Evolutionary conservation across 2,113 vertebrate species (phyloP).

Genomic region (Phyllostomus hastatus): DNA sequence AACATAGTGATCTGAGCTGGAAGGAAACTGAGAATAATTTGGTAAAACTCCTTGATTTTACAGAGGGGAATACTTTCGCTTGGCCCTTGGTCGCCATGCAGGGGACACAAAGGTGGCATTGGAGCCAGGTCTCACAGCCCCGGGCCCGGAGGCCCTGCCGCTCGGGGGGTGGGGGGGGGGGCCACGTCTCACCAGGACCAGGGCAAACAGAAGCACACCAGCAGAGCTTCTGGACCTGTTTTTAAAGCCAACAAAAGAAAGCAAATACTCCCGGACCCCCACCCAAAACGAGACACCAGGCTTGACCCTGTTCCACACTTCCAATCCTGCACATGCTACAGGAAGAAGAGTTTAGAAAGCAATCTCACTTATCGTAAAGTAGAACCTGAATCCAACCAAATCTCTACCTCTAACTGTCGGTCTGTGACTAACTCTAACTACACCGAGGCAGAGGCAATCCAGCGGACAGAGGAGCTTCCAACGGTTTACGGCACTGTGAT

Average conservation of each 20-base stretch:
- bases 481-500: neutral
- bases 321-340: neutral
- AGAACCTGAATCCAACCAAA: neutral
- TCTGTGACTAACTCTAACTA: neutral
- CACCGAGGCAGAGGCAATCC: neutral
- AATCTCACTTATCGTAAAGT: neutral
- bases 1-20: neutral
- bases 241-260: neutral
- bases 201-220: neutral
- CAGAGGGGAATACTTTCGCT: neutral
- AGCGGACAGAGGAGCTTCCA: neutral
- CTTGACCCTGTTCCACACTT: neutral
- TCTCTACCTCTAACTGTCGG: neutral
- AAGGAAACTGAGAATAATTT: neutral
- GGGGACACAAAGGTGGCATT: rapidly evolving
- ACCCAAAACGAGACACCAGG: neutral
- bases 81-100: rapidly evolving
- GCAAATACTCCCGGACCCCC: neutral
- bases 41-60: neutral
- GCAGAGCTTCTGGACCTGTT: neutral
- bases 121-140: neutral
- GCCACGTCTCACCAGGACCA: neutral
- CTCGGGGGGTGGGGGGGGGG: no score
- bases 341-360: neutral
- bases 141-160: neutral